phyloP scores from a whole-genome alignment of 1,140 invertebrate genomes.

The Zaprionus davidi region DNA sequence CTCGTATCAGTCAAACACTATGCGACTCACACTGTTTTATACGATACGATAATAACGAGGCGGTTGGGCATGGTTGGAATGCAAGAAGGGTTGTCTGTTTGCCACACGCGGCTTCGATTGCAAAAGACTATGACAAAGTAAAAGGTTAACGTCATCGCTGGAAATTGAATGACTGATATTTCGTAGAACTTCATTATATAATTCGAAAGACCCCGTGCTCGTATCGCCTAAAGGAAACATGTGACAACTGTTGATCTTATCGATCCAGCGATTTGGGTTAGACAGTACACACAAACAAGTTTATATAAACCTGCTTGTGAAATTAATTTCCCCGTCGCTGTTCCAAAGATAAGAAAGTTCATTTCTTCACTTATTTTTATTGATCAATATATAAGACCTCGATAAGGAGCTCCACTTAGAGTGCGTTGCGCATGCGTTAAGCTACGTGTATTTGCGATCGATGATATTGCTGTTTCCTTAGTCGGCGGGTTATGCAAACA shows the following conservation, averaged over 20 bases:
- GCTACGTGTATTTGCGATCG: conserved; percentile 19
- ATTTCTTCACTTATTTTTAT: conserved; percentile 33
- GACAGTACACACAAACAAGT: conserved; percentile 29
- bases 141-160: not conserved
- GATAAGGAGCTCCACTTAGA: conserved; percentile 47
- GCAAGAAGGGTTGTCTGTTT: conserved; percentile 17
- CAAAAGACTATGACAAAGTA: not conserved
- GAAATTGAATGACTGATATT: not conserved
- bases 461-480: conserved; percentile 1
- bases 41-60: conserved; percentile 19
- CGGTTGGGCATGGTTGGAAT: conserved; percentile 24
- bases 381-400: conserved; percentile 47
- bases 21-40: conserved; percentile 26
- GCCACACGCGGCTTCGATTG: not conserved
- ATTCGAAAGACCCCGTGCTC: not conserved
- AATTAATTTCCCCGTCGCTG: conserved; percentile 42
- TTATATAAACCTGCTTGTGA: conserved; percentile 53
- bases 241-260: conserved; percentile 50
- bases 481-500: conserved; percentile 35
- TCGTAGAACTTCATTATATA: not conserved
- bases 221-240: conserved; percentile 42
- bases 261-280: conserved; percentile 45
- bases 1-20: conserved; percentile 28
- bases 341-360: conserved; percentile 50
- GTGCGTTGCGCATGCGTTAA: conserved; percentile 13